A percentile compares a stretch with the other conserved stretches of the same genome.
phyloP scores from a whole-genome alignment of 2,113 vertebrate species.

The Indicator indicator region DNA sequence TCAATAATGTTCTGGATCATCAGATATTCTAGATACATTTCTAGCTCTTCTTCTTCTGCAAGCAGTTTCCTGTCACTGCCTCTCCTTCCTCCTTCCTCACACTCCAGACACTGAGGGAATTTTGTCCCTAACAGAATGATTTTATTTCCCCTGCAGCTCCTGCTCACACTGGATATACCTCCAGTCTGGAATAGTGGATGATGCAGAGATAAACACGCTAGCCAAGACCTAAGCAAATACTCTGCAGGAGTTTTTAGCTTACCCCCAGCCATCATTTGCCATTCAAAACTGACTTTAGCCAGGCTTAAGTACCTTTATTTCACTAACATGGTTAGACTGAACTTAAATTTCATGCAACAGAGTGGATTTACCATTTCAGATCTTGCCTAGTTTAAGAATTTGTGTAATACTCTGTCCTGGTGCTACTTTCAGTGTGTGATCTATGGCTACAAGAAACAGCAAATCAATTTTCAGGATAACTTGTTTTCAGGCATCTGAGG shows the following conservation, averaged over 20 bases:
- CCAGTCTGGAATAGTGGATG: background rate
- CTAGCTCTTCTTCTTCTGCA: background rate
- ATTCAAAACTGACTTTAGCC: background rate
- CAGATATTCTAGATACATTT: background rate
- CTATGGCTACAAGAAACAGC: slow-evolving; percentile 55
- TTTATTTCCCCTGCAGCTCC: background rate
- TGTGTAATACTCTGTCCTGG: background rate
- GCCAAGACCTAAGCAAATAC: background rate
- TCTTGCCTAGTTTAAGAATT: slow-evolving; percentile 10
- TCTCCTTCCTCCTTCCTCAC: background rate
- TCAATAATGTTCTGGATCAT: background rate
- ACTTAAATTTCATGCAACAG: background rate
- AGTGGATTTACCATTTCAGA: background rate
- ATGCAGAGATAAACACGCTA: background rate
- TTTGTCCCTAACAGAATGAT: background rate
- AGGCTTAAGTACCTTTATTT: background rate
- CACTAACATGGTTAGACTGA: background rate
- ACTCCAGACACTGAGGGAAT: background rate
- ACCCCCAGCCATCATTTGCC: background rate
- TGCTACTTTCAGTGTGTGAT: slow-evolving; percentile 36
- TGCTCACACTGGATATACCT: background rate
- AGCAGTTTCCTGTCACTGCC: background rate
- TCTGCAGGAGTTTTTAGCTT: background rate
- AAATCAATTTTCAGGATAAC: slow-evolving; percentile 64
- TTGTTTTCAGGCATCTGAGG: slow-evolving; percentile 57